Conservation (phyloP, 2,113 vertebrate species). For the Himantopus leucocephalus region DNA sequence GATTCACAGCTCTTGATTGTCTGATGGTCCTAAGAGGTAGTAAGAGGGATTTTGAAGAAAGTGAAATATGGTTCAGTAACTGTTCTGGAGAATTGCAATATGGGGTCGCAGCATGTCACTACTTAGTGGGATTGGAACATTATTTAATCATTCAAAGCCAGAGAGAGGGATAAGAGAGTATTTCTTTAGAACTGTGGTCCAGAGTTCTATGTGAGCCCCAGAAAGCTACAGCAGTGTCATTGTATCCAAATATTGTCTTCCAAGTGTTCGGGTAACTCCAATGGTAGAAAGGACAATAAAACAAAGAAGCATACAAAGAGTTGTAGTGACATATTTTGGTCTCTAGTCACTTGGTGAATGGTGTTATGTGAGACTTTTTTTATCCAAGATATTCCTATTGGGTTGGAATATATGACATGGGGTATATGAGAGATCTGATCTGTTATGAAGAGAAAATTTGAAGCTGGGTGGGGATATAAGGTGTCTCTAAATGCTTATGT, state of each 20-base stretch:
- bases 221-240: not conserved
- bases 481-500: not conserved
- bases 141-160: not conserved
- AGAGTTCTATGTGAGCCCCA: not conserved
- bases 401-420: not conserved
- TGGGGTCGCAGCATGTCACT: not conserved
- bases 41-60: not conserved
- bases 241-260: not conserved
- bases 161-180: not conserved
- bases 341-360: not conserved
- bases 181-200: not conserved
- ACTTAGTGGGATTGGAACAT: not conserved
- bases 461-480: not conserved
- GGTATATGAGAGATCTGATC: not conserved
- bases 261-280: not conserved
- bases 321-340: not conserved
- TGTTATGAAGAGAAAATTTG: not conserved
- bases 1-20: not conserved
- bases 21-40: not conserved
- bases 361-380: not conserved
- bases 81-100: not conserved
- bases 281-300: not conserved
- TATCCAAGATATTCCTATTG: not conserved
- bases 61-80: not conserved
- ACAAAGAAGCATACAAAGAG: not conserved